phyloP scores from a whole-genome alignment of 2,113 vertebrate species.

The Callopanchax toddi region DNA sequence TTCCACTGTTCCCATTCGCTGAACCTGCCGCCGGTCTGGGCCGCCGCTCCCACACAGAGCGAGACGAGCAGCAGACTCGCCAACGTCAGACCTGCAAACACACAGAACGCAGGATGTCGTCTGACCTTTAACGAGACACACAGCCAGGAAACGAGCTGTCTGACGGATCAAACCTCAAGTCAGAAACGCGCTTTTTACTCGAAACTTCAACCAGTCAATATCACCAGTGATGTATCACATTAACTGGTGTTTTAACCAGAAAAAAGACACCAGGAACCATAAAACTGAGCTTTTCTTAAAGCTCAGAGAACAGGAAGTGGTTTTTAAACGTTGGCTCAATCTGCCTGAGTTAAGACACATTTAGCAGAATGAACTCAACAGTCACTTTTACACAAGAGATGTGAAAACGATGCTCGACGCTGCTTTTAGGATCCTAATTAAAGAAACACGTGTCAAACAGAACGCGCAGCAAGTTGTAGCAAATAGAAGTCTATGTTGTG shows the following conservation, averaged over 20 bases:
- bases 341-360: background rate
- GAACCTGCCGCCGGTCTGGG: conserved; percentile 59
- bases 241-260: background rate
- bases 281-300: no score
- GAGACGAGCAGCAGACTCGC: conserved; percentile 50
- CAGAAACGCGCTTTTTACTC: background rate
- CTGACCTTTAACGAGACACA: conserved; percentile 14
- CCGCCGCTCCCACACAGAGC: conserved; percentile 23
- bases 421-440: no score
- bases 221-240: background rate
- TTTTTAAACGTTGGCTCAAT: background rate
- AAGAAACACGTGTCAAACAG: no score
- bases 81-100: conserved; percentile 55
- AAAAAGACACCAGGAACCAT: no score
- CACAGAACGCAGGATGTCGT: conserved; percentile 7
- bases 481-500: no score
- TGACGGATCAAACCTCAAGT: background rate
- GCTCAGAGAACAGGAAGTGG: background rate
- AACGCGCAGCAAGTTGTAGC: background rate
- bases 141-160: background rate
- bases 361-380: background rate
- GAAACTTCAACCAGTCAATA: no score
- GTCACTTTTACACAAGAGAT: no score
- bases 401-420: no score
- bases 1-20: conserved; percentile 85